phyloP scores from a whole-genome alignment of 2,113 vertebrate species.

The Gymnorhina tibicen region DNA sequence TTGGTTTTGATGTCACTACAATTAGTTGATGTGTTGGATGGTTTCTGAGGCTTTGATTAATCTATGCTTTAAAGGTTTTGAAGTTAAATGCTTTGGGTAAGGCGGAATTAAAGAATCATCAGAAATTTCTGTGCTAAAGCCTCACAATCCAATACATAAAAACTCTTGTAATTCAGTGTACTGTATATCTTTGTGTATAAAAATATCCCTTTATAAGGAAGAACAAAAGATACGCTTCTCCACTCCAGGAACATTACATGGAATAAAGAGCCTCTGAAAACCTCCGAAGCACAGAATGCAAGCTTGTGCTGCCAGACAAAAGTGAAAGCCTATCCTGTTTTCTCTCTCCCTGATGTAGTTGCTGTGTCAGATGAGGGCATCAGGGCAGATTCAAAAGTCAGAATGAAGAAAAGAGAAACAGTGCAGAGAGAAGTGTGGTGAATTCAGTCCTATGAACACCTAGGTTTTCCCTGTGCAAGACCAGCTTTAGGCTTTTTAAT shows the following conservation, averaged over 20 bases:
- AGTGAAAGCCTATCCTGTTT: constrained; percentile 71
- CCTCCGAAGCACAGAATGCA: constrained; percentile 64
- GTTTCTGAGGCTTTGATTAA: constrained; percentile 35
- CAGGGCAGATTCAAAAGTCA: constrained; percentile 52
- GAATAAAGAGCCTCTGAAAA: constrained; percentile 71
- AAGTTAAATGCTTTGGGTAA: constrained; percentile 23
- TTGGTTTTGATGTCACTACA: neutral
- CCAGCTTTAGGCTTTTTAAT: neutral
- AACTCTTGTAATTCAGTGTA: constrained; percentile 47
- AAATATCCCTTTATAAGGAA: constrained; percentile 65
- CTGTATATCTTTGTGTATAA: constrained; percentile 64
- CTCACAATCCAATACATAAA: constrained; percentile 41
- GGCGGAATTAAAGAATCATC: neutral
- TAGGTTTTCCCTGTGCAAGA: neutral
- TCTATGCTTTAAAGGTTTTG: constrained; percentile 5
- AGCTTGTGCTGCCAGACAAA: constrained; percentile 69
- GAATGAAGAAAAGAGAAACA: neutral
- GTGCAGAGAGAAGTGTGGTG: neutral
- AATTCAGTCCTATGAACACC: neutral
- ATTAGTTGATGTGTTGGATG: constrained; percentile 7
- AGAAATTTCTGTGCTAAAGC: constrained; percentile 17
- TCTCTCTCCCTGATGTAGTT: constrained; percentile 60
- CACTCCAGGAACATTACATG: constrained; percentile 65
- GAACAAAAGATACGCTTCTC: constrained; percentile 67
- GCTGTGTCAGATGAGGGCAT: constrained; percentile 66